Percentiles rank a stretch among this genome's conserved stretches.
These are phyloP conservation scores for Dendrocopos noguchii DNA, from an alignment of 2,113 vertebrate species.

Conservation along the genomic window DNA sequence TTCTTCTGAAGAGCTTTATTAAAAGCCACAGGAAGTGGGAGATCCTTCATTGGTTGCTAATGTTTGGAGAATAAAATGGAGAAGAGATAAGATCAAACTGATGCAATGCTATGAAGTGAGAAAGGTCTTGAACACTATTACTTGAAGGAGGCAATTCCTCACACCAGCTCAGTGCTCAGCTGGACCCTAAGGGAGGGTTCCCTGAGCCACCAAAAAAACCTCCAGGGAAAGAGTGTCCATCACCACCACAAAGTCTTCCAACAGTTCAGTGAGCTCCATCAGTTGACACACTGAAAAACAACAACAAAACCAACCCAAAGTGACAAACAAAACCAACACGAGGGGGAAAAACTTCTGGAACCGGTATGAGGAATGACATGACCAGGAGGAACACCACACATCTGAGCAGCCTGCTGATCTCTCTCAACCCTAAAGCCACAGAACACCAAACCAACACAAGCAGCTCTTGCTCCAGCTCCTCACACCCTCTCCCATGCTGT, in stretches of 20 bases:
- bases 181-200: neutral
- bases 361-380: neutral
- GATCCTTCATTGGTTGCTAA: constrained; percentile 27
- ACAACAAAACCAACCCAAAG: too few species aligned
- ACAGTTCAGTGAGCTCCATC: neutral
- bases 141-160: rapidly evolving
- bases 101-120: neutral
- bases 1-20: constrained; percentile 46
- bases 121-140: neutral
- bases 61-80: neutral
- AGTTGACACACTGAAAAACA: neutral
- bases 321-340: too few species aligned
- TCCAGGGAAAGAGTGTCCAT: neutral
- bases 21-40: constrained; percentile 34
- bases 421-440: neutral
- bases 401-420: neutral
- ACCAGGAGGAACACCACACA: neutral
- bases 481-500: neutral
- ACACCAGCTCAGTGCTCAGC: neutral
- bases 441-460: neutral
- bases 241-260: neutral
- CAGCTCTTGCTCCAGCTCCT: neutral
- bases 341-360: neutral
- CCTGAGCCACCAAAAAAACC: neutral
- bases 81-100: constrained; percentile 24